Evolutionary conservation across 2,113 vertebrate species (phyloP).

Genomic region (Tenrec ecaudatus): DNA sequence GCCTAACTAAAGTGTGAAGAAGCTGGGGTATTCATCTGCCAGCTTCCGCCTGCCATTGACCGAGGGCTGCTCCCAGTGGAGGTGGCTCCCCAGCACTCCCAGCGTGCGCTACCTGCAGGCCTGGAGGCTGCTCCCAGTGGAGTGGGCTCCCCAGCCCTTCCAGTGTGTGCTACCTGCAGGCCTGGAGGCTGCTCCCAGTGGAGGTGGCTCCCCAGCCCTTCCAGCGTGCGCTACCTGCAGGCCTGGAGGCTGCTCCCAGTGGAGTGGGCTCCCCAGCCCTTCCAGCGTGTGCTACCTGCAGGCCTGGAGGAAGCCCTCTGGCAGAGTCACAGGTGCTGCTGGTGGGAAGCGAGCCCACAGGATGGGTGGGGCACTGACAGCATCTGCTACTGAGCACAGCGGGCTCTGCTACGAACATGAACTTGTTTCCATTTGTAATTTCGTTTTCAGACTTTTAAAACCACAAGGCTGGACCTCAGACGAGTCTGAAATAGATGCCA

Average conservation of each 20-base stretch:
- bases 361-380: neutral
- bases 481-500: conserved; percentile 83
- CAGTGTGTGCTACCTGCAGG: neutral
- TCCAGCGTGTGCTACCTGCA: neutral
- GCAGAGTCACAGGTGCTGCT: neutral
- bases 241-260: conserved; percentile 1
- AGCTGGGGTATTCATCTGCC: neutral
- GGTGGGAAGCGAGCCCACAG: neutral
- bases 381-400: conserved; percentile 7
- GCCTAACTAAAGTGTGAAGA: neutral
- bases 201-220: neutral
- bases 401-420: neutral
- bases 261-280: neutral
- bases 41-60: neutral
- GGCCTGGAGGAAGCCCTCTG: neutral
- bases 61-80: neutral
- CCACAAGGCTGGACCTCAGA: conserved; percentile 72
- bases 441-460: conserved; percentile 81
- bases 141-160: neutral
- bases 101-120: neutral
- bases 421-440: conserved; percentile 64
- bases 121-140: neutral
- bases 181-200: neutral
- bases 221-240: neutral
- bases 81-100: neutral